A percentile compares a stretch with the other conserved stretches of the same genome.
Conservation (phyloP, 2,888 invertebrate genomes). For the Sphinx pinastri region DNA sequence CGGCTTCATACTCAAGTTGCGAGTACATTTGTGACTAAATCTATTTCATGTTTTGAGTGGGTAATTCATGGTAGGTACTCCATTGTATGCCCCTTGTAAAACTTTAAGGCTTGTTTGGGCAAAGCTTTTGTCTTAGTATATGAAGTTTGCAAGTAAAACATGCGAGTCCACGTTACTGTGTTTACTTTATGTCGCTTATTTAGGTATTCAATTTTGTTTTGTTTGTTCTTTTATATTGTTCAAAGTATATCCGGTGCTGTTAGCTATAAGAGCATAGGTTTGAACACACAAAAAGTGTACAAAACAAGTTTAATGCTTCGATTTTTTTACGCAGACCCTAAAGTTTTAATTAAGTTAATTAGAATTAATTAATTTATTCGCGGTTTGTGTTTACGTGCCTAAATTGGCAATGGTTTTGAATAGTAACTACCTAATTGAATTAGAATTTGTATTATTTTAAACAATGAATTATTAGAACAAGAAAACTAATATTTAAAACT, state of each 20-base stretch:
- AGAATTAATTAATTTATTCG: background rate
- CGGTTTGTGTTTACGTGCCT: background rate
- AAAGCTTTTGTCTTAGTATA: conserved; percentile 27
- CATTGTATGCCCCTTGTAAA: conserved; percentile 23
- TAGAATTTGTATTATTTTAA: too few species aligned
- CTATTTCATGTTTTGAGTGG: conserved; percentile 16
- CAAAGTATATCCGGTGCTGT: background rate
- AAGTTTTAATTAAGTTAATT: background rate
- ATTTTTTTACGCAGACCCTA: background rate
- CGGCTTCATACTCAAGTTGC: conserved; percentile 5
- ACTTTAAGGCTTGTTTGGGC: conserved; percentile 27
- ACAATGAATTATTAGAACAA: too few species aligned
- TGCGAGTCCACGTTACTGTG: conserved; percentile 25
- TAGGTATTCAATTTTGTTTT: conserved; percentile 13
- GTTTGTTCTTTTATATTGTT: background rate
- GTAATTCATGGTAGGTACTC: conserved; percentile 17
- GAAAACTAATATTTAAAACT: too few species aligned
- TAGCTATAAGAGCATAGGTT: background rate
- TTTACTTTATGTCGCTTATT: conserved; percentile 13
- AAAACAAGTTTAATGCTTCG: background rate
- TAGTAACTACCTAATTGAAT: too few species aligned
- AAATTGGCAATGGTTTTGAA: too few species aligned
- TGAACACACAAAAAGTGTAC: background rate
- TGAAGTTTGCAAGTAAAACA: conserved; percentile 25
- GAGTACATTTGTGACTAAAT: conserved; percentile 15